Conservation (phyloP, 2,113 vertebrate genomes). For the Pelodiscus sinensis region DNA sequence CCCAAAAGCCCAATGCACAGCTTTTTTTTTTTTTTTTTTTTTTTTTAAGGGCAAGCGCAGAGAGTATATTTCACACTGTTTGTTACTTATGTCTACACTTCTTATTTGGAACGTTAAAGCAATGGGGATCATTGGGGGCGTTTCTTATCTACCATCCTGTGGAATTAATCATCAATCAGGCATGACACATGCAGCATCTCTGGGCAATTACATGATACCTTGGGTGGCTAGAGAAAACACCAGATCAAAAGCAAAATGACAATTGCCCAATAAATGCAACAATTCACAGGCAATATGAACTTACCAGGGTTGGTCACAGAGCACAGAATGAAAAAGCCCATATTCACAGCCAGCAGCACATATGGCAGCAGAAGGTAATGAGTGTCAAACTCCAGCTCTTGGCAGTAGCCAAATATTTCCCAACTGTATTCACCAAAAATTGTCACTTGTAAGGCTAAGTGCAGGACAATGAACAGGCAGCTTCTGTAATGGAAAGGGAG, state of each 20-base stretch:
- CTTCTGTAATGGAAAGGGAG: constrained; percentile 78
- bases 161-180: not conserved
- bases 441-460: constrained; percentile 83
- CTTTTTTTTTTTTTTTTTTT: not conserved
- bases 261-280: not conserved
- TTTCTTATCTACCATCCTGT: not conserved
- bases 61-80: not conserved
- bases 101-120: not conserved
- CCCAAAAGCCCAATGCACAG: not conserved
- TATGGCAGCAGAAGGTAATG: constrained; percentile 87
- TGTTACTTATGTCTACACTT: not conserved
- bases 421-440: constrained; percentile 91
- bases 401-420: constrained; percentile 89
- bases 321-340: constrained; percentile 86
- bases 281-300: rapidly evolving
- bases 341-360: constrained; percentile 82
- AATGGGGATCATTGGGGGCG: not conserved
- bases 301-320: constrained; percentile 88
- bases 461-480: constrained; percentile 85
- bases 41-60: not conserved
- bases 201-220: not conserved
- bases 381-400: constrained; percentile 85
- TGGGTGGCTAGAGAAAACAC: not conserved
- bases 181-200: not conserved
- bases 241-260: not conserved